Conservation (phyloP, 2,888 invertebrate genomes). For the Hypena proboscidalis region DNA sequence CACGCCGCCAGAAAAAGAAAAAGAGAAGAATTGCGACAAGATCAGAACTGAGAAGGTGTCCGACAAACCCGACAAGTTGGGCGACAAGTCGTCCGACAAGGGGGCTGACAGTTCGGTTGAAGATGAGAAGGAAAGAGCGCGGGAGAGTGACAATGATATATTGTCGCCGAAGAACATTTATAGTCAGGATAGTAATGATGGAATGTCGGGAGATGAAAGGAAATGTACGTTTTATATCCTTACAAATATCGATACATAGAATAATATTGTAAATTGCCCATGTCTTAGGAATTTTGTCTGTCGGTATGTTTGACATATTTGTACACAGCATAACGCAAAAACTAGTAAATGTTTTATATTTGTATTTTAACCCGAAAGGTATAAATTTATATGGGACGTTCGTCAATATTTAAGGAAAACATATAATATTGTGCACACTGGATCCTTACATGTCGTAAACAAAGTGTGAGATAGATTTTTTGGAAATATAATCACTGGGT, state of each 20-base stretch:
- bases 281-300: too few species aligned
- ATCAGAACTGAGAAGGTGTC: conserved; percentile 33
- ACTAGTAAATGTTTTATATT: too few species aligned
- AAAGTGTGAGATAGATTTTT: too few species aligned
- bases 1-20: conserved; percentile 5
- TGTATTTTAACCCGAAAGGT: too few species aligned
- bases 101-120: conserved; percentile 58
- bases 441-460: too few species aligned
- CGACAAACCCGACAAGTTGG: conserved; percentile 26
- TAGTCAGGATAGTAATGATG: conserved; percentile 79
- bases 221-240: conserved; percentile 56
- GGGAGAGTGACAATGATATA: conserved; percentile 68
- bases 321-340: too few species aligned
- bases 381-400: too few species aligned
- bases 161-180: conserved; percentile 73
- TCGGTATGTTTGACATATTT: background rate
- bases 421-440: too few species aligned
- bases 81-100: conserved; percentile 56
- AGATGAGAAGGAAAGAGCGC: conserved; percentile 58
- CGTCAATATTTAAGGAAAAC: too few species aligned
- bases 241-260: background rate
- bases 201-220: conserved; percentile 75
- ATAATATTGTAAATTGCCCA: too few species aligned
- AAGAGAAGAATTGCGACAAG: conserved; percentile 19
- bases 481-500: too few species aligned